These are phyloP conservation scores for Drosophila santomea DNA, from an alignment of 1,140 invertebrate genomes.

Conservation along the genomic window DNA sequence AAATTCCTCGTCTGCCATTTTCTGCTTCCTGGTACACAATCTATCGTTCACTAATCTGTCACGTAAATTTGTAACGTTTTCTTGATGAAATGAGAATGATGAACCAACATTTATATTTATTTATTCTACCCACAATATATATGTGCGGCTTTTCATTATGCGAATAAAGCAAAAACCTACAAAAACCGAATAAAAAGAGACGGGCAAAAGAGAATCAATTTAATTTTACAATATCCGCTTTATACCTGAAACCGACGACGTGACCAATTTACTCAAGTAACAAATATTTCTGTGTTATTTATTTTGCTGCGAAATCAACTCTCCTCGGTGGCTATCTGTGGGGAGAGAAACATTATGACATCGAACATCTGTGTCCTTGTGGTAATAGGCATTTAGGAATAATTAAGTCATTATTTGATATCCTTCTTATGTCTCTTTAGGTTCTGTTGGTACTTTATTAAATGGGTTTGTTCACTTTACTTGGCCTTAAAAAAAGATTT, in stretches of 20 bases:
- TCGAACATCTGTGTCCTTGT: constrained; percentile 39
- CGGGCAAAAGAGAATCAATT: constrained; percentile 64
- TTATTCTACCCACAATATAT: constrained; percentile 66
- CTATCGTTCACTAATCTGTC: constrained; percentile 68
- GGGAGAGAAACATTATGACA: constrained; percentile 24
- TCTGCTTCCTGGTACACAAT: constrained; percentile 1
- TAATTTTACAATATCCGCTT: constrained; percentile 82
- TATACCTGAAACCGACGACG: constrained; percentile 73
- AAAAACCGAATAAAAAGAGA: constrained; percentile 8
- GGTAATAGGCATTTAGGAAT: constrained; percentile 63
- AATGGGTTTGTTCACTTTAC: not conserved
- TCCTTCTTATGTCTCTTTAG: constrained; percentile 27
- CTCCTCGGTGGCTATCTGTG: constrained; percentile 6
- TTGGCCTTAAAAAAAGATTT: not conserved
- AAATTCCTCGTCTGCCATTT: constrained; percentile 18
- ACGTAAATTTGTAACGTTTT: constrained; percentile 73
- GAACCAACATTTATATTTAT: constrained; percentile 74
- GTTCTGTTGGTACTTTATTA: constrained; percentile 1
- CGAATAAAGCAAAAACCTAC: constrained; percentile 47
- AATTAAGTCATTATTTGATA: constrained; percentile 80
- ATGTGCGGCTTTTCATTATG: constrained; percentile 61
- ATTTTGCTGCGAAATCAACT: constrained; percentile 67
- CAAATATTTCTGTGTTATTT: constrained; percentile 74
- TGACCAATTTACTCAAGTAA: constrained; percentile 79
- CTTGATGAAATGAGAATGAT: constrained; percentile 73